phyloP scores from a whole-genome alignment of 2,888 invertebrate species.

The Lasioglossum vierecki region DNA sequence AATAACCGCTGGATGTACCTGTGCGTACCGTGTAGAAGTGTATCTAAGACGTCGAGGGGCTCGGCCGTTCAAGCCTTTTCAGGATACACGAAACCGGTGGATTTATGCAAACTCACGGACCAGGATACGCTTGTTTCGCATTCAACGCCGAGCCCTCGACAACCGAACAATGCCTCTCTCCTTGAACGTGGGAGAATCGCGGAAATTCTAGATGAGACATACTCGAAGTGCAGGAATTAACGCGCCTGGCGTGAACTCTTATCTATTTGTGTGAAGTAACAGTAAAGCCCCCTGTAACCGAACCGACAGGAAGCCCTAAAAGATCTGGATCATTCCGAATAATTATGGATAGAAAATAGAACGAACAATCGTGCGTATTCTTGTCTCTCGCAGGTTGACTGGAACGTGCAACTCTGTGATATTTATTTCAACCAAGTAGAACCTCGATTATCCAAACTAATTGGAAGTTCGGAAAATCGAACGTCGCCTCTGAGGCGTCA shows the following conservation, averaged over 20 bases:
- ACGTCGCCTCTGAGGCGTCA: too few relatives aligned
- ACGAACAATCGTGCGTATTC: neutral
- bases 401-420: neutral
- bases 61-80: constrained; percentile 25
- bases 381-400: neutral
- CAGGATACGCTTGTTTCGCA: constrained; percentile 45
- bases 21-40: neutral
- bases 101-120: constrained; percentile 55
- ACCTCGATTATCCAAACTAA: too few relatives aligned
- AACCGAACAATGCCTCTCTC: constrained; percentile 45
- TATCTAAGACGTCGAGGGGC: neutral
- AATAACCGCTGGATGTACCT: constrained; percentile 25
- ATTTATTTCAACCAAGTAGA: neutral
- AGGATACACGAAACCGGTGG: constrained; percentile 35
- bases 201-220: constrained; percentile 56
- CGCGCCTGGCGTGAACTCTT: constrained; percentile 38
- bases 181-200: constrained; percentile 61
- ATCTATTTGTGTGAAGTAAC: constrained; percentile 8
- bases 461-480: too few relatives aligned
- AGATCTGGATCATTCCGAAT: neutral
- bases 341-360: neutral
- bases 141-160: constrained; percentile 21
- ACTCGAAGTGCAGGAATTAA: constrained; percentile 46
- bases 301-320: neutral
- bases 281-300: neutral